Evolutionary conservation across 2,888 invertebrate species (phyloP), one percentile per base, ranked within the genome.

Genomic region (Drosophila nigricruria): DNA sequence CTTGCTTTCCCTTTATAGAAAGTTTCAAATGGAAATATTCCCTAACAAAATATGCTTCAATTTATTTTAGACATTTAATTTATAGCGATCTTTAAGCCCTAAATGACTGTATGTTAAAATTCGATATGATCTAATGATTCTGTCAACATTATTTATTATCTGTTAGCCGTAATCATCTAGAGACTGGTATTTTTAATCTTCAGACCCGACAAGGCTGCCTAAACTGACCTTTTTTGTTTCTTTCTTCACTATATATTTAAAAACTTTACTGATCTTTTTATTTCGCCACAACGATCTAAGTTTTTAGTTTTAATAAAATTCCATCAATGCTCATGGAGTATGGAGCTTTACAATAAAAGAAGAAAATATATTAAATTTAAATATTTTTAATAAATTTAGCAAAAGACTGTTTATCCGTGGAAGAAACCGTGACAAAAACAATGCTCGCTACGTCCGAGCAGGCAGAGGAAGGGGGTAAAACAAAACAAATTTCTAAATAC

Each of bases 371-470:
- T 32, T 20, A 74, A 57, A 57, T 61, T 65, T 52, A 27, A 56
- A 38, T 34, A 60, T 71, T 45, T 63, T 57, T 12, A 49, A 53
- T 36, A 71, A 67, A 64, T 90, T 68, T 66, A 85, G 85, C 90
- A 38, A 73, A 67, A 50, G 90, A 85, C 68, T 59, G 60, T 61
- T 43, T 85, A 62, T 87, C 85, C 59, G 34, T 85, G 78, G 85
- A 72, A 70, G 75, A 85, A 71, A 81, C 88, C 36, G 89, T 85
- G 56, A 85, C 90, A 72, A 85, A 90, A 65, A 78, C 85, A 38
- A 42, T 90, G 84, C 73, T 90, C 73, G 90, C 89, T 38, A 90
- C 85, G 34, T 73, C 85, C 47, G 85, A 85, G 70, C 79, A 83
- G 63, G 70, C 81, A 57, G 85, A 85, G 73, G 90, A 85, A 81